phyloP scores from a whole-genome alignment of 2,113 vertebrate species.

The Crotalus tigris region DNA sequence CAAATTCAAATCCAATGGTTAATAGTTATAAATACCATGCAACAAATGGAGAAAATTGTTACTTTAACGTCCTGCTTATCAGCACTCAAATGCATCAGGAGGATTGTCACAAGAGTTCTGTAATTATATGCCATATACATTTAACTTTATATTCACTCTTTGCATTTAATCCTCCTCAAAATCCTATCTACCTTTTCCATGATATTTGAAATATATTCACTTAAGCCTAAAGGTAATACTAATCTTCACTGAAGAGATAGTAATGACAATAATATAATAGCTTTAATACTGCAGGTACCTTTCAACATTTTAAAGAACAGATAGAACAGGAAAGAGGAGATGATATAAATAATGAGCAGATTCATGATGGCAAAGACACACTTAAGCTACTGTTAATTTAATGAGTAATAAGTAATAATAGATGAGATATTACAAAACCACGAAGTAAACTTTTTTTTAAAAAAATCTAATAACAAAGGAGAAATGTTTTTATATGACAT shows the following conservation, averaged over 20 bases:
- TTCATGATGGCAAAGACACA: not conserved
- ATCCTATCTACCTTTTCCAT: not conserved
- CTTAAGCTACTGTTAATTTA: not conserved
- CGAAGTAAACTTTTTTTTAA: not conserved
- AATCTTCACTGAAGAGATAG: not conserved
- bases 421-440: not conserved
- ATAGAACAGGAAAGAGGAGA: not conserved
- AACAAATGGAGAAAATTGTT: not conserved
- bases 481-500: not conserved
- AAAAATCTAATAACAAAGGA: not conserved
- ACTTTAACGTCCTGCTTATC: not conserved
- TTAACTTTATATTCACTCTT: not conserved
- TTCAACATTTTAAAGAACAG: not conserved
- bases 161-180: not conserved
- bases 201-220: not conserved
- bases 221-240: not conserved
- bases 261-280: not conserved
- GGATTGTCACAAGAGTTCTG: no score
- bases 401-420: not conserved
- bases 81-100: not conserved
- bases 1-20: not conserved
- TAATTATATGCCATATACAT: not conserved
- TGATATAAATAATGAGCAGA: not conserved
- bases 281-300: not conserved
- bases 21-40: not conserved